These are phyloP conservation scores for Rousettus leschenaultii DNA, from an alignment of 2,113 vertebrate genomes.

Conservation along the genomic window DNA sequence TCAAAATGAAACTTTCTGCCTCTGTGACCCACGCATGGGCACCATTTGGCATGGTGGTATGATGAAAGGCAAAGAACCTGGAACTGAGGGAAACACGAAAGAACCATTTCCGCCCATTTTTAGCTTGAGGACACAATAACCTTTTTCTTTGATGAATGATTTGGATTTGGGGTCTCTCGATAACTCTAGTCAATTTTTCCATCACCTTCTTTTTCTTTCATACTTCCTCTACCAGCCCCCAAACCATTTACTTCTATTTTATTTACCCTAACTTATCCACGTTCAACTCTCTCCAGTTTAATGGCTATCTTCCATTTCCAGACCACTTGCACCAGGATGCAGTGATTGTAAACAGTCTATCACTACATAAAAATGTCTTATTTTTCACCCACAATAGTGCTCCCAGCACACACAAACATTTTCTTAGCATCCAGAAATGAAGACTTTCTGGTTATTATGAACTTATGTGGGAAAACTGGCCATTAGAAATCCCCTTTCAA, in stretches of 20 bases:
- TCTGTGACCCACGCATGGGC: neutral
- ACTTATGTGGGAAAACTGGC: neutral
- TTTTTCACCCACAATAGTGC: neutral
- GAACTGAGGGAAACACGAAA: neutral
- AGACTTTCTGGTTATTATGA: neutral
- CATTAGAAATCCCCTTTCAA: neutral
- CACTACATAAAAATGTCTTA: neutral
- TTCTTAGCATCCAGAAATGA: neutral
- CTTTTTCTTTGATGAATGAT: neutral
- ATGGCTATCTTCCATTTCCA: neutral
- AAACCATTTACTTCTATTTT: neutral
- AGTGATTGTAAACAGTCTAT: neutral
- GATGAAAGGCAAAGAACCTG: neutral
- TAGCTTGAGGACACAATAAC: neutral
- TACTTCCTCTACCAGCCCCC: too few relatives aligned
- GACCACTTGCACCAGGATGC: neutral
- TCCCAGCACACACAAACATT: neutral
- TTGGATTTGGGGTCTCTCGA: neutral
- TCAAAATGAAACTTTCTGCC: neutral
- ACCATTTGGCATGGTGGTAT: too few relatives aligned
- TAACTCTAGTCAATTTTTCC: neutral
- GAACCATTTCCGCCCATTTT: neutral
- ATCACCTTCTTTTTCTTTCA: neutral
- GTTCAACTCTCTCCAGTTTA: neutral
- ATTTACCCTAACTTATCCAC: neutral